Evolutionary conservation across 2,113 vertebrate genomes (phyloP).

Genomic region (Tragelaphus strepsiceros): DNA sequence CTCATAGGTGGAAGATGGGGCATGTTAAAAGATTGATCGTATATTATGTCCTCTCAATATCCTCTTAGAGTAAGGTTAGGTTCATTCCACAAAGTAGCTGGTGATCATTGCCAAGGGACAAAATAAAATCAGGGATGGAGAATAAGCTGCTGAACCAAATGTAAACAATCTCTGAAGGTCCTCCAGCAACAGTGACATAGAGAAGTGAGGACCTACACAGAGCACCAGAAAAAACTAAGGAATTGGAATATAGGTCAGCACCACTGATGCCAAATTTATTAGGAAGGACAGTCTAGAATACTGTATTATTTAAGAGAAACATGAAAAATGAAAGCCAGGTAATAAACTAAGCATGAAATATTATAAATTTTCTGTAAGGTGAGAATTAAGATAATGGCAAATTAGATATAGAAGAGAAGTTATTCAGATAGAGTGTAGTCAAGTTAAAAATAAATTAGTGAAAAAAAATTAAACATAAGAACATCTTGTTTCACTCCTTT

Average conservation of each 20-base stretch:
- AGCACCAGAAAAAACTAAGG: background rate
- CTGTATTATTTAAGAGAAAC: background rate
- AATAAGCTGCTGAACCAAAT: background rate
- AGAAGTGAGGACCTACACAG: rapidly evolving
- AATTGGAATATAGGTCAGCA: background rate
- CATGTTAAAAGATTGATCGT: background rate
- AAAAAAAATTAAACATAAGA: background rate
- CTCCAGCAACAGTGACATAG: background rate
- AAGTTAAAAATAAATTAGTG: background rate
- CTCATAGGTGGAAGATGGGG: background rate
- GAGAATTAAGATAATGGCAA: background rate
- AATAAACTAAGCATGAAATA: background rate
- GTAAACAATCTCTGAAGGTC: background rate
- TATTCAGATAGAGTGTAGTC: background rate
- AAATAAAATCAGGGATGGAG: background rate
- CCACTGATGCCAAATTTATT: background rate
- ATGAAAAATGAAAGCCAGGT: background rate
- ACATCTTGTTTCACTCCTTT: background rate
- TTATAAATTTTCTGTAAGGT: background rate
- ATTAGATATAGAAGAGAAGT: background rate
- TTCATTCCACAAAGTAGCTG: background rate
- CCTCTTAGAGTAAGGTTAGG: background rate
- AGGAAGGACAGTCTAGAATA: background rate
- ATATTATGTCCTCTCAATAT: background rate
- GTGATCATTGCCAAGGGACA: background rate